Evolutionary conservation across 2,113 vertebrate species (phyloP).

Genomic region (Salvelinus namaycush): DNA sequence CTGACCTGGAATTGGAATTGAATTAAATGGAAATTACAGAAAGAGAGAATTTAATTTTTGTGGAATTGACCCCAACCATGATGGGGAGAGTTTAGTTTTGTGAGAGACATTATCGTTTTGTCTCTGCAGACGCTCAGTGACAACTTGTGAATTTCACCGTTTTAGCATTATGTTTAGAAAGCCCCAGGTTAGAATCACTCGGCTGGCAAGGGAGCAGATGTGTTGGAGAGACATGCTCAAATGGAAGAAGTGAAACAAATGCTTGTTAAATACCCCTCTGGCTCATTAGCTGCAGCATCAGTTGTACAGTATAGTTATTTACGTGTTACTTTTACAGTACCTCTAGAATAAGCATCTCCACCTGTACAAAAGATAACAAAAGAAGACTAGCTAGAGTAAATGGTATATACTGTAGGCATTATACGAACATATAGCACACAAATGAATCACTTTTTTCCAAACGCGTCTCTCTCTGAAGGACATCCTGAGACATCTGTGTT

Average conservation of each 20-base stretch:
- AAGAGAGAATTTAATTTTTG: too few relatives aligned
- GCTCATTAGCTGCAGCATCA: too few relatives aligned
- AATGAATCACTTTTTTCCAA: not conserved
- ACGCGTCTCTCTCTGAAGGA: too few relatives aligned
- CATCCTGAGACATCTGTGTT: slow-evolving; percentile 21
- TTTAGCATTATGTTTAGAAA: not conserved
- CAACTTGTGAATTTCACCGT: not conserved
- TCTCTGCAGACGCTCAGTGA: not conserved
- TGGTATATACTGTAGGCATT: not conserved
- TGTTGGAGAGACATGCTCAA: not conserved
- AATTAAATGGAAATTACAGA: too few relatives aligned
- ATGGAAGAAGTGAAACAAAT: too few relatives aligned
- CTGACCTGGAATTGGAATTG: too few relatives aligned
- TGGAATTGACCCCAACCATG: too few relatives aligned
- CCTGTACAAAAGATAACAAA: too few relatives aligned
- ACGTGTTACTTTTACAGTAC: too few relatives aligned
- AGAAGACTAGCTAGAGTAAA: not conserved
- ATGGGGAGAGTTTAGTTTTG: not conserved
- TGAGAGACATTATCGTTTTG: not conserved
- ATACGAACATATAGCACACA: not conserved
- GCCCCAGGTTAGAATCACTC: not conserved
- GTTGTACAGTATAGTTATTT: too few relatives aligned
- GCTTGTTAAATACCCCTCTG: too few relatives aligned
- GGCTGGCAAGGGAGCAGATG: not conserved
- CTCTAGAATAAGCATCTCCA: too few relatives aligned